A percentile compares a stretch with the other conserved stretches of the same genome.
Conservation (phyloP, 2,797 vertebrate species). For the Alcedo atthis region DNA sequence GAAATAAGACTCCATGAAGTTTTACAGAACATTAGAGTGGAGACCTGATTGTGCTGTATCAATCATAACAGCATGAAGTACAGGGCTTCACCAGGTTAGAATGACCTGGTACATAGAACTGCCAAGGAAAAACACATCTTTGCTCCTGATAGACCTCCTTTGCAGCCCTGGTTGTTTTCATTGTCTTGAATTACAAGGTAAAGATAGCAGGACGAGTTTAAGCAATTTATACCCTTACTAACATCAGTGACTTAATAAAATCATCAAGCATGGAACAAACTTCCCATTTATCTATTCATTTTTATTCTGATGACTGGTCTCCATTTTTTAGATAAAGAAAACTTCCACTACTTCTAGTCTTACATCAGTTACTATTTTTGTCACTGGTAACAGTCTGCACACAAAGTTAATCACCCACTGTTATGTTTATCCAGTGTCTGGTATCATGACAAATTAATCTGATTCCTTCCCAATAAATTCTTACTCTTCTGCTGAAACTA, state of each 20-base stretch:
- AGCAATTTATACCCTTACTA: background rate
- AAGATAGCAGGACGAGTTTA: background rate
- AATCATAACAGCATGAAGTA: background rate
- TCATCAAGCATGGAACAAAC: background rate
- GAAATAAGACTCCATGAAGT: background rate
- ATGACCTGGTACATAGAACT: background rate
- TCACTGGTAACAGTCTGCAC: background rate
- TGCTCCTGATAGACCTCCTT: background rate
- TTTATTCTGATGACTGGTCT: background rate
- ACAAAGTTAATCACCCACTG: background rate
- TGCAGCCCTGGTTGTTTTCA: background rate
- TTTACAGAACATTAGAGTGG: background rate
- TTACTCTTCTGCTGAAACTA: background rate
- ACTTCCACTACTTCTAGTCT: background rate
- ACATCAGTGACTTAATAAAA: background rate
- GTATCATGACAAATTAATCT: background rate
- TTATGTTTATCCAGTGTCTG: background rate
- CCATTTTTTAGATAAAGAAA: background rate
- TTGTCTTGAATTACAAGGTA: background rate
- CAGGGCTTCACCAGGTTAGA: background rate
- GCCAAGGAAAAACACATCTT: background rate
- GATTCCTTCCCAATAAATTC: accelerated
- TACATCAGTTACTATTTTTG: background rate
- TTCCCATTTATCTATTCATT: background rate
- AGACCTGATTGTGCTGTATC: background rate